These are phyloP conservation scores for Sinocyclocheilus rhinocerous DNA, from an alignment of 2,113 vertebrate species.

Conservation along the genomic window DNA sequence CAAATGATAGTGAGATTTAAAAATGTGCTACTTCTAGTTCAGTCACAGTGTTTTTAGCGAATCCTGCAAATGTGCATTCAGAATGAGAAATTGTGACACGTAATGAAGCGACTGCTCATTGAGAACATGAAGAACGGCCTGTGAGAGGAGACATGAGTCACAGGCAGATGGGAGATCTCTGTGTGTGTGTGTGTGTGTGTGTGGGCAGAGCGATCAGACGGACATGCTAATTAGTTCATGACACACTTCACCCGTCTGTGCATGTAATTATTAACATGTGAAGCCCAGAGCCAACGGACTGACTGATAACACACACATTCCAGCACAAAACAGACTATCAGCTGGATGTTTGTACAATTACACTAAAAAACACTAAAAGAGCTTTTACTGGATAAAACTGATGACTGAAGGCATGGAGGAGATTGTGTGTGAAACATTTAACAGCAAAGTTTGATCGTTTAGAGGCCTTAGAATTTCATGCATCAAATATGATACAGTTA, in stretches of 20 bases:
- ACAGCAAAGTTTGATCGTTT: background rate
- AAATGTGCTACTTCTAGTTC: background rate
- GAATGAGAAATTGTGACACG: background rate
- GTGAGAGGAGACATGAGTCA: conserved; percentile 33
- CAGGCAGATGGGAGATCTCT: conserved; percentile 24
- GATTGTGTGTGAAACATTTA: background rate
- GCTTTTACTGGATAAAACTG: background rate
- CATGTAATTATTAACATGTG: conserved; percentile 27
- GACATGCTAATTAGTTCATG: conserved; percentile 35
- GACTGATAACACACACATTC: conserved; percentile 4
- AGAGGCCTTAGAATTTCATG: background rate
- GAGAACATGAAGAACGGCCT: background rate
- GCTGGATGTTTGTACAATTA: background rate
- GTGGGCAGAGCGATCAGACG: conserved; percentile 11
- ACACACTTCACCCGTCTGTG: conserved; percentile 27
- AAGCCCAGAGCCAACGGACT: background rate
- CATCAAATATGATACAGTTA: background rate
- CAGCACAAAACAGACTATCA: background rate
- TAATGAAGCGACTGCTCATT: conserved; percentile 17
- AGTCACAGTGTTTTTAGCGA: background rate
- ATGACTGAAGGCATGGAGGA: background rate
- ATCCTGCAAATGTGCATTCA: background rate
- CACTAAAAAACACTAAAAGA: background rate
- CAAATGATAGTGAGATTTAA: background rate
- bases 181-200: conserved; percentile 17